Conservation (phyloP, 2,797 vertebrate genomes). For the Clarias laeviceps region DNA sequence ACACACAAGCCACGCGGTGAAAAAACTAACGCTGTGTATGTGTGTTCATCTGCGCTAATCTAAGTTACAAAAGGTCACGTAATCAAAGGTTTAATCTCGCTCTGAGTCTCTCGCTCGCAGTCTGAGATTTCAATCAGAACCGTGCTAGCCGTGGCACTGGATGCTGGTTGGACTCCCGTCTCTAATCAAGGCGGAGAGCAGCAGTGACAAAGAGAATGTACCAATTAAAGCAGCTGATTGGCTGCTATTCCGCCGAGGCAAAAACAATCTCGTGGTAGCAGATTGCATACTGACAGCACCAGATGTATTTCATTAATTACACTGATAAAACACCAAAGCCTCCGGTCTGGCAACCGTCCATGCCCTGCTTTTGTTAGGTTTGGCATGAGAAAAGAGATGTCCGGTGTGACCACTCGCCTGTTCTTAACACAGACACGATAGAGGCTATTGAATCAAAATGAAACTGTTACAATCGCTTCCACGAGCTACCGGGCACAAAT, state of each 20-base stretch:
- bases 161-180: constrained; percentile 16
- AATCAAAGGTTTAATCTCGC: constrained; percentile 26
- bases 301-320: constrained; percentile 82
- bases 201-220: constrained; percentile 75
- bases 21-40: constrained; percentile 17
- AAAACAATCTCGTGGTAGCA: constrained; percentile 77
- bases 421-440: constrained; percentile 29
- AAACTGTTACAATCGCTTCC: background rate
- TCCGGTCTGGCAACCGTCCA: constrained; percentile 61
- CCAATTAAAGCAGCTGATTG: constrained; percentile 79
- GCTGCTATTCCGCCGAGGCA: constrained; percentile 73
- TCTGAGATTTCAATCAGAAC: constrained; percentile 49
- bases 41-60: background rate
- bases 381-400: constrained; percentile 60
- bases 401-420: constrained; percentile 26
- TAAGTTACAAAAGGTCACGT: background rate
- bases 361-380: constrained; percentile 66
- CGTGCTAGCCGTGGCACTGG: background rate
- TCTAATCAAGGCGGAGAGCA: constrained; percentile 76
- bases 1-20: constrained; percentile 1
- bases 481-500: background rate
- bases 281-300: constrained; percentile 80
- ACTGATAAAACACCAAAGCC: constrained; percentile 72
- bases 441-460: constrained; percentile 15
- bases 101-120: background rate